Base-by-base conservation (phyloP, 2,888 invertebrate genomes). In the Oconnorella tubifera region DNA sequence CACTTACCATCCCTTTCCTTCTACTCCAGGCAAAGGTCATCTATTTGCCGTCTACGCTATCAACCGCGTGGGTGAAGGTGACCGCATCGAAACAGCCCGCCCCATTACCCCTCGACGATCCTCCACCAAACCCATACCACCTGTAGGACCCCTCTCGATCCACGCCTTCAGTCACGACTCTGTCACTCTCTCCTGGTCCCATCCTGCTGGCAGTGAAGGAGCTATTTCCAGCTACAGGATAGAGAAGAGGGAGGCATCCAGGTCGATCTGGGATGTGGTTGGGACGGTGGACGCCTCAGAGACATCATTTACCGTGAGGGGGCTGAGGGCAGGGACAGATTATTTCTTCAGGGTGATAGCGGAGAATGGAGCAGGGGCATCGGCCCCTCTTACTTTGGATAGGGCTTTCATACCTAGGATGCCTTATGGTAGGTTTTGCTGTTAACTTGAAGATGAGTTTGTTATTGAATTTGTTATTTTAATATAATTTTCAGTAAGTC, bases 11-110 rank as follows among this genome's bases (percentile, higher is more conserved):
- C n/a, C n/a, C n/a, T n/a, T n/a, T n/a, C n/a, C n/a, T n/a, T n/a
- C n/a, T n/a, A n/a, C n/a, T n/a, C n/a, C n/a, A n/a, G n/a, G 90
- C 76, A 85, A 87, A 33, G 89, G 90, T 75, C 94, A 95, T 78
- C 86, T 89, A 84, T 92, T 94, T 86, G 86, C 92, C 68, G 88
- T 95, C 25, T 87, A 88, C 75, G 93, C 93, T 0, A 88, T 88
- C 72, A 95, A 95, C 82, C 88, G 89, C 10, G 87, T 90, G 59
- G 94, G 94, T 2, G 84, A 86, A 57, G 92, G 93, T 28, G 91
- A 91, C 72, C 88, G 90, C 62, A 62, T 69, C 25, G 69, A 72
- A 51, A 72, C 69, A 19, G 53, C 64, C 2, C 23, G 73, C 49
- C 64, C 73, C 19, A 65, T 75, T 62, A 63, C 68, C 1, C 76